phyloP scores from a whole-genome alignment of 2,797 vertebrate genomes.

The Halcyon smyrnensis region DNA sequence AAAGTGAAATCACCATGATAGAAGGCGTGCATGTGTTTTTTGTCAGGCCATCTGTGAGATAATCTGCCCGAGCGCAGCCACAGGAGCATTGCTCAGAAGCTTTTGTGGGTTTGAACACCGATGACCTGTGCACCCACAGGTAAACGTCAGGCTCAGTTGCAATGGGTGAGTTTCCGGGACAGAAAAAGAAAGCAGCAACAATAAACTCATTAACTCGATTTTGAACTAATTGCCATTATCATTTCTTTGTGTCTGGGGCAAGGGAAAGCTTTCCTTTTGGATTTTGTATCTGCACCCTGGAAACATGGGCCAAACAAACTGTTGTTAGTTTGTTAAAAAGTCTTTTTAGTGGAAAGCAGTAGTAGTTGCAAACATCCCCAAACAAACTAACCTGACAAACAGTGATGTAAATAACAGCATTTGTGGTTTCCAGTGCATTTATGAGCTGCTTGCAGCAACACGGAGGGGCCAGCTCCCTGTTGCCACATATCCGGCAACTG shows the following conservation, averaged over 20 bases:
- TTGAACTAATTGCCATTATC: neutral
- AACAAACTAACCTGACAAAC: neutral
- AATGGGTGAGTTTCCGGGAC: neutral
- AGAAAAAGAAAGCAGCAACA: too few relatives aligned
- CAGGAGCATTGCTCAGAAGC: neutral
- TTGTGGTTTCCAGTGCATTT: neutral
- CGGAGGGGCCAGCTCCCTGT: neutral
- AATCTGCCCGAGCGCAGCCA: neutral
- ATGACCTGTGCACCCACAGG: accelerated
- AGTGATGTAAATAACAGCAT: neutral
- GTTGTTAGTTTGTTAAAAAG: neutral
- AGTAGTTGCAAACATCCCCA: neutral
- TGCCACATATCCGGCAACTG: neutral
- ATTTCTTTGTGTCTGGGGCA: neutral
- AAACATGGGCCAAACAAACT: neutral
- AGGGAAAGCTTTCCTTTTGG: neutral
- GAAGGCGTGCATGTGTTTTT: neutral
- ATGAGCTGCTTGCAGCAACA: neutral
- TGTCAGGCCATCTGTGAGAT: neutral
- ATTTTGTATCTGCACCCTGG: neutral
- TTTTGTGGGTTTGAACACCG: neutral
- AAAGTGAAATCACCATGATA: accelerated
- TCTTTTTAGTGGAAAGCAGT: neutral
- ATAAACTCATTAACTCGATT: neutral
- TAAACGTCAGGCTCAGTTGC: neutral